These are phyloP conservation scores for Sprattus sprattus DNA, from an alignment of 2,113 vertebrate genomes.

Conservation along the genomic window DNA sequence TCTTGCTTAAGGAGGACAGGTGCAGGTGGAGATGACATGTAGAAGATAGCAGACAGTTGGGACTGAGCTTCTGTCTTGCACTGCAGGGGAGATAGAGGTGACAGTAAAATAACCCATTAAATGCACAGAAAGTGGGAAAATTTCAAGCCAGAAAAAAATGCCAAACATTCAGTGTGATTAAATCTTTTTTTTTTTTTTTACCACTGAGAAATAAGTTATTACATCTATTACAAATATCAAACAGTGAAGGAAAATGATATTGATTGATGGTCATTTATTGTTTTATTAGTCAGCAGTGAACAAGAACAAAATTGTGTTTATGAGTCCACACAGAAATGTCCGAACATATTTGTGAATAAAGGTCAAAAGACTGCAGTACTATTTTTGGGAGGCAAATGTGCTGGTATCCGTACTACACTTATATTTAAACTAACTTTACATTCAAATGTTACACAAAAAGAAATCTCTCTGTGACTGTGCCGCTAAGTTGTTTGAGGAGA, in stretches of 20 bases:
- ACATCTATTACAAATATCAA: background rate
- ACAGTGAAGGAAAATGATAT: background rate
- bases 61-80: background rate
- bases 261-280: background rate
- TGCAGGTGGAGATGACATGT: conserved; percentile 23
- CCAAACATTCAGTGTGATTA: background rate
- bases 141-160: background rate
- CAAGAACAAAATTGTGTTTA: background rate
- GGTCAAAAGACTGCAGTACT: background rate
- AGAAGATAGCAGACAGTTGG: conserved; percentile 21
- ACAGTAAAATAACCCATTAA: background rate
- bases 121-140: background rate
- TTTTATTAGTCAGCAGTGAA: background rate
- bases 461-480: background rate
- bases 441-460: background rate
- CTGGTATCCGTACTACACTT: background rate
- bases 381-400: background rate
- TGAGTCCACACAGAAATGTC: background rate
- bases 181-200: background rate
- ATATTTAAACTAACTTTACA: background rate
- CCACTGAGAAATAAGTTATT: background rate
- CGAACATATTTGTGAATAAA: background rate
- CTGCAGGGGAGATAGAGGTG: background rate
- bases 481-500: background rate
- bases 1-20: background rate